Evolutionary conservation across 1,140 invertebrate species (phyloP).

Genomic region (Brachionus rotundiformis): DNA sequence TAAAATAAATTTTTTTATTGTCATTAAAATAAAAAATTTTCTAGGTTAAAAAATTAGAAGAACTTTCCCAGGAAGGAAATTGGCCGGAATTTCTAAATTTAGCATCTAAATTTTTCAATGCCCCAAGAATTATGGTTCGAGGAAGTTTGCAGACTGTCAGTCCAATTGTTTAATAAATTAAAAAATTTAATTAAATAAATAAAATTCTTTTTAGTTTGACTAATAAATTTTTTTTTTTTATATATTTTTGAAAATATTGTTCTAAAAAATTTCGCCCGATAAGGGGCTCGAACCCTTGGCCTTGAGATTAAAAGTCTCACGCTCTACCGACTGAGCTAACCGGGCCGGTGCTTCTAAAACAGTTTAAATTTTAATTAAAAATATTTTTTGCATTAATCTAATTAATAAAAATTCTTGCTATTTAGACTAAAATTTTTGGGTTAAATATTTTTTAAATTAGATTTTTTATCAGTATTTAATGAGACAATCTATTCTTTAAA

Average conservation of each 20-base stretch:
- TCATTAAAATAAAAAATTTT: neutral
- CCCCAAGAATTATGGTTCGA: neutral
- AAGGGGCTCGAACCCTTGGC: constrained; percentile 46
- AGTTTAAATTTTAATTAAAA: too few species aligned
- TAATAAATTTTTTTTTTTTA: neutral
- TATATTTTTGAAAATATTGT: neutral
- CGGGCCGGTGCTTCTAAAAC: neutral
- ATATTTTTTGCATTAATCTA: neutral
- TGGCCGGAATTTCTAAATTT: constrained; percentile 30
- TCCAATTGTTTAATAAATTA: neutral
- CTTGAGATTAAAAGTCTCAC: constrained; percentile 48
- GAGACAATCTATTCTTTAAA: too few species aligned
- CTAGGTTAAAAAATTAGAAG: neutral
- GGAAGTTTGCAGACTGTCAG: neutral
- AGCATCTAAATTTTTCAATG: neutral
- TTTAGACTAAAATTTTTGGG: neutral
- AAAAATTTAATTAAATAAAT: neutral
- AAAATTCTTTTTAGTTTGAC: neutral
- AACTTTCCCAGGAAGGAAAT: constrained; percentile 21
- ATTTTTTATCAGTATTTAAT: neutral
- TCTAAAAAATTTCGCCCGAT: constrained; percentile 28
- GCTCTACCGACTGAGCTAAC: constrained; percentile 47
- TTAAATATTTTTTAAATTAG: neutral
- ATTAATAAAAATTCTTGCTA: neutral
- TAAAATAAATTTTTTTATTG: neutral